Evolutionary conservation across 1,140 invertebrate genomes (phyloP), one percentile per base, ranked within the genome.

Genomic region (Diachasmimorpha longicaudata): DNA sequence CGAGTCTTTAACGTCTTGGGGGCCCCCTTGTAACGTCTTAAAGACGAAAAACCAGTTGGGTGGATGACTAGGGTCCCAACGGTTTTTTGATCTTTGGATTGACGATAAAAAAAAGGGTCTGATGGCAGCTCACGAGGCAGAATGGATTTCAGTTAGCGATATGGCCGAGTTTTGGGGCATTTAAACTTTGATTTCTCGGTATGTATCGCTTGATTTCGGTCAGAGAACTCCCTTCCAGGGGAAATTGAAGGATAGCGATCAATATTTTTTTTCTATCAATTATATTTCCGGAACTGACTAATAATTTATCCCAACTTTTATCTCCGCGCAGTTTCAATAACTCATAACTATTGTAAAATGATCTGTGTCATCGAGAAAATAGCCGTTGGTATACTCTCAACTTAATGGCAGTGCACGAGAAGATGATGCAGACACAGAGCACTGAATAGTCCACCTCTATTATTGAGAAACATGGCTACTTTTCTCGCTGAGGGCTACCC

Each of bases 1-100:
- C 80, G 58, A 68, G 66, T 79, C 69, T 80, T 81, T 80, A 87
- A 86, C 85, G 85, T 87, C 86, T 88, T 87, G 78, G 80, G 80
- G 80, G 76, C 77, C 78, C 79, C 79, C 81, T 77, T 77, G 78
- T 82, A 87, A 85, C 86, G 85, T 88, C 86, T 87, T 88, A 78
- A 83, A 84, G 82, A 82, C 58, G 73, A 70, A 66, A 74, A 74
- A 80, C 74, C 78, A 75, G 75, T 80, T 78, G 81, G 11, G 79
- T 80, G 80, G 78, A 81, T 85, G 84, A 77, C 79, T 72, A 75
- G 80, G 39, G 31, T 6, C 44, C 69, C 84, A 87, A 87, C 81
- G 79, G 80, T 82, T 79, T 80, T 63, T 70, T 72, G 5, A 31
- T 42, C 14, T 74, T 79, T 78, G 25, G 66, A 73, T 42, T 66